phyloP scores from a whole-genome alignment of 2,113 vertebrate species.

The Microtus pennsylvanicus region DNA sequence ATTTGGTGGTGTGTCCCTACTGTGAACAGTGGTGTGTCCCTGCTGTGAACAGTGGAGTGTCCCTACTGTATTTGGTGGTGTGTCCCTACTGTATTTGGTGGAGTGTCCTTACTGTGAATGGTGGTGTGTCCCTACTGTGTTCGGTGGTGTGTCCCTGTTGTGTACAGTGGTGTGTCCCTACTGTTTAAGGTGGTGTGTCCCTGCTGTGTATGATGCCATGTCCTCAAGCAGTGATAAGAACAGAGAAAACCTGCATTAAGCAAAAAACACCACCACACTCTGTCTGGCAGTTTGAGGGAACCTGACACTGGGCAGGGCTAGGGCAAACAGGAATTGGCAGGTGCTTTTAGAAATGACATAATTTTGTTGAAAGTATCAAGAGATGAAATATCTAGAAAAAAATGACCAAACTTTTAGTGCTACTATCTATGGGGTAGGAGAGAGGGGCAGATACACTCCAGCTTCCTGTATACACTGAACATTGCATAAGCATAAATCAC shows the following conservation, averaged over 20 bases:
- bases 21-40: no score
- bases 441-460: background rate
- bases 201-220: no score
- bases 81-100: no score
- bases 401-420: background rate
- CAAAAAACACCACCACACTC: rapidly evolving
- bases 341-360: background rate
- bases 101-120: no score
- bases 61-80: no score
- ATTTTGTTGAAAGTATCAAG: background rate
- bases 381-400: conserved; percentile 1
- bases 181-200: no score
- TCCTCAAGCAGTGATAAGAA: background rate
- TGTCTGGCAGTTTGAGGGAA: background rate
- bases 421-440: background rate
- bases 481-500: conserved; percentile 16
- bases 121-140: no score
- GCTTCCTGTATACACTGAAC: background rate
- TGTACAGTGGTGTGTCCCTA: no score
- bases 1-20: background rate
- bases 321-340: background rate
- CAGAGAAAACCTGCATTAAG: background rate
- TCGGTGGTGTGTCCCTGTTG: no score
- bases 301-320: no score
- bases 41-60: no score